Base-by-base conservation (phyloP, 2,113 vertebrate genomes). In the Trichomycterus rosablanca region DNA sequence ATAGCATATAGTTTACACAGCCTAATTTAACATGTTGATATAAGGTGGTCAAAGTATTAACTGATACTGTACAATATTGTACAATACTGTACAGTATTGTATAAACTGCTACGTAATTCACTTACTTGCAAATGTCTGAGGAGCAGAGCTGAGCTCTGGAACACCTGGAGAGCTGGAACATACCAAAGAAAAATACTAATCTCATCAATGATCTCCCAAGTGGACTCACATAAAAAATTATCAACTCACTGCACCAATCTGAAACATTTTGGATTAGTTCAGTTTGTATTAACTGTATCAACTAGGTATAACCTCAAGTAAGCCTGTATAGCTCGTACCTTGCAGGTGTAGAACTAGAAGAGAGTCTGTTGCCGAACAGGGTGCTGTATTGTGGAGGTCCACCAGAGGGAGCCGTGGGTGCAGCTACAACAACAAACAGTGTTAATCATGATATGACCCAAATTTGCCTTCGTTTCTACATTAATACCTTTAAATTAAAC, bases 321-420 rank as follows among this genome's bases (percentile, higher is more conserved):
- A 45, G 8, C 30, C 2, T 7, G 28, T 10, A 1, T n/a, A 45
- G n/a, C 52, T n/a, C 45, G 39, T 58, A 88, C 87, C 84, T 87
- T 74, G 84, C 83, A 70, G 86, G 85, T 66, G 84, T 82, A 1
- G 86, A 84, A 72, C 84, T 84, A 53, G 84, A 82, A 0, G 86
- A 87, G 30, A 85, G 70, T 68, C 84, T 82, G 78, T 73, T 89
- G 54, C 83, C 85, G 60, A 90, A 87, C 54, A 90, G 59, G 66
- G 83, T 46, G 70, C 78, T 81, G 79, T 88, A 80, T 63, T 92
- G 89, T 1, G 87, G 65, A 0, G 87, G 82, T 24, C 83, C 88
- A 73, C 46, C 59, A 73, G 86, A 77, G 24, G 86, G 86, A 5
- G 79, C 84, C 86, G 78, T 44, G 39, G 55, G 68, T 20, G 50